Evolutionary conservation across 37 sponge, comb jelly and placozoan genomes (phyloP).

Genomic region (Chondrilla cf. caribensis): DNA sequence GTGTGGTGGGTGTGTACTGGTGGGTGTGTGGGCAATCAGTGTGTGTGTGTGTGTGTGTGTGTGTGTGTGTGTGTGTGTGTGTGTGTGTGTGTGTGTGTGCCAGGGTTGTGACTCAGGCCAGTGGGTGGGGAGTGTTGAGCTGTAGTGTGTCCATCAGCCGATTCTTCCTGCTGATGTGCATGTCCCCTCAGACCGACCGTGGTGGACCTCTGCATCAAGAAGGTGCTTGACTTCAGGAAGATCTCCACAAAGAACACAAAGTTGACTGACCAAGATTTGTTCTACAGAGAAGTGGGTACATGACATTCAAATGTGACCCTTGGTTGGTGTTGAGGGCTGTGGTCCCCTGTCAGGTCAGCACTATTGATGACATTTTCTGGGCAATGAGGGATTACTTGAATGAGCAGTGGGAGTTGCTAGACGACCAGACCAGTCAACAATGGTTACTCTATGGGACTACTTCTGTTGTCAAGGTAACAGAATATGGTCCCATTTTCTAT

Average conservation of each 20-base stretch:
- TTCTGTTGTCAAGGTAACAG: conserved; percentile 1
- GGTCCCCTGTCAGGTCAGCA: too few relatives aligned
- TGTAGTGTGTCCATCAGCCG: neutral
- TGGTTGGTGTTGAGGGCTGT: too few relatives aligned
- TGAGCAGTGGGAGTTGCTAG: conserved; percentile 2
- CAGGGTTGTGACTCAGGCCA: neutral
- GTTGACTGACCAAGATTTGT: conserved; percentile 37
- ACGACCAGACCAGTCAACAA: neutral
- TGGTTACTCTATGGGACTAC: neutral
- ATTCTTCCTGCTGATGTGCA: neutral
- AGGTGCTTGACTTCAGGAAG: neutral
- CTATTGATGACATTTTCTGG: conserved; percentile 13
- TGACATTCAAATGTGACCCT: neutral
- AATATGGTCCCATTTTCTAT: too few relatives aligned
- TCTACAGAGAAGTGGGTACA: conserved; percentile 33
- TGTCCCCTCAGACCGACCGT: neutral
- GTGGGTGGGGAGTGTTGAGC: neutral
- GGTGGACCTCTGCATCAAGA: conserved; percentile 27
- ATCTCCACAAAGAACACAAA: conserved; percentile 7
- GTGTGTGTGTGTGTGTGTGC: too few relatives aligned
- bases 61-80: too few relatives aligned
- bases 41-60: too few relatives aligned
- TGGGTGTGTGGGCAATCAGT: too few relatives aligned
- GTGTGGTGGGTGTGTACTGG: too few relatives aligned
- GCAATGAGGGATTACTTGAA: neutral